phyloP scores from a whole-genome alignment of 2,888 invertebrate species.

The Digitonthophagus gazella region DNA sequence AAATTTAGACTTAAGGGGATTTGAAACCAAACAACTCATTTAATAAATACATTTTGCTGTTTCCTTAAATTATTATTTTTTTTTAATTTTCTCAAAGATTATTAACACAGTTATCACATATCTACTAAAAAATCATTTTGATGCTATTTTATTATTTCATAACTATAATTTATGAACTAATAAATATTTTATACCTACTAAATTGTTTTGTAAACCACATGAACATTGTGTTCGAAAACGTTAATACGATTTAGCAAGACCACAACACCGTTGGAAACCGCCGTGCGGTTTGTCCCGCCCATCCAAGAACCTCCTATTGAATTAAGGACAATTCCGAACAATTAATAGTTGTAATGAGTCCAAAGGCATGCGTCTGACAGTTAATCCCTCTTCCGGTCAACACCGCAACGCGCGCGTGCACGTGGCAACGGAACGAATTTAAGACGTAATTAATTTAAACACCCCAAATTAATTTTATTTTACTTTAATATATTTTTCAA shows the following conservation, averaged over 20 bases:
- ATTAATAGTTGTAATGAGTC: conserved; percentile 23
- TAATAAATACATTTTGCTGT: too few species aligned
- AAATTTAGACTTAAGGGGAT: too few species aligned
- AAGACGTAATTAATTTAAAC: too few species aligned
- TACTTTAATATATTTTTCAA: too few species aligned
- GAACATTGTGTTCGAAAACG: neutral
- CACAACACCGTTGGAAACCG: neutral
- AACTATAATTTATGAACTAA: neutral
- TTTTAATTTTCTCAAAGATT: too few species aligned
- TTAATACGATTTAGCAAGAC: neutral
- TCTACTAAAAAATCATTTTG: too few species aligned
- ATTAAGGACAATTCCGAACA: conserved; percentile 6
- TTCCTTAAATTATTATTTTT: too few species aligned
- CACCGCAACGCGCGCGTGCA: neutral
- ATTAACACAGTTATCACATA: too few species aligned
- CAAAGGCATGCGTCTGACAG: neutral
- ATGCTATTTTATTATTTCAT: too few species aligned
- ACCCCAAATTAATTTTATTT: neutral
- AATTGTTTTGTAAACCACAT: neutral
- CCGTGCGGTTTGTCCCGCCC: neutral
- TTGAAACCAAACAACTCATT: too few species aligned
- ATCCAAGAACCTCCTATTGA: neutral
- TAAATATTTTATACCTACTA: neutral
- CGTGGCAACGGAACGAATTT: neutral
- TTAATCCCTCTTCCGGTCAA: neutral